Conservation (phyloP, 2,888 invertebrate species). For the Andrena haemorrhoa region DNA sequence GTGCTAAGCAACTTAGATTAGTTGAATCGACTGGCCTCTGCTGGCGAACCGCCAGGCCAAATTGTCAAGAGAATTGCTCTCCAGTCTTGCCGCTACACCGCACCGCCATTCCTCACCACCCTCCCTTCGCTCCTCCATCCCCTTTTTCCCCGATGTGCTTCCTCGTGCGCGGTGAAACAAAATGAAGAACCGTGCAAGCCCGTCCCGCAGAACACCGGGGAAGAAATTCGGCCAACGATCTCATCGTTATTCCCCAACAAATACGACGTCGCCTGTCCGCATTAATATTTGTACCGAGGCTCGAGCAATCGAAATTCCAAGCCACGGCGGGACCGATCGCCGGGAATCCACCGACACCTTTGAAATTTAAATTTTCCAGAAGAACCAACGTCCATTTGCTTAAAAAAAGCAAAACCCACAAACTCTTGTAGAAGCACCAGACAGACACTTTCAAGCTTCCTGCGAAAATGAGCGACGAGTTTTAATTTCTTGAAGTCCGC, state of each 20-base stretch:
- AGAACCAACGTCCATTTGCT: no score
- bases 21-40: conserved; percentile 82
- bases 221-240: conserved; percentile 33
- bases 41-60: conserved; percentile 81
- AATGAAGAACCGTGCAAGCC: conserved; percentile 34
- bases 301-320: not conserved
- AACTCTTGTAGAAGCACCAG: no score
- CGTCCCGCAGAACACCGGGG: not conserved
- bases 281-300: not conserved
- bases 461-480: no score
- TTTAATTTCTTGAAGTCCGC: no score
- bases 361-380: no score
- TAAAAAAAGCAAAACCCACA: no score
- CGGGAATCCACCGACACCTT: no score
- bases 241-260: conserved; percentile 12
- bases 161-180: conserved; percentile 64
- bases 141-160: conserved; percentile 60
- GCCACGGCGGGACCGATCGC: no score
- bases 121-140: conserved; percentile 34
- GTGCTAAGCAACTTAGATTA: conserved; percentile 83
- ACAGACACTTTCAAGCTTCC: no score
- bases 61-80: conserved; percentile 81
- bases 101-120: conserved; percentile 55
- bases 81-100: conserved; percentile 63
- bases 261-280: not conserved